Base-by-base conservation (phyloP, 2,888 invertebrate species). In the Flexamia atlantica region DNA sequence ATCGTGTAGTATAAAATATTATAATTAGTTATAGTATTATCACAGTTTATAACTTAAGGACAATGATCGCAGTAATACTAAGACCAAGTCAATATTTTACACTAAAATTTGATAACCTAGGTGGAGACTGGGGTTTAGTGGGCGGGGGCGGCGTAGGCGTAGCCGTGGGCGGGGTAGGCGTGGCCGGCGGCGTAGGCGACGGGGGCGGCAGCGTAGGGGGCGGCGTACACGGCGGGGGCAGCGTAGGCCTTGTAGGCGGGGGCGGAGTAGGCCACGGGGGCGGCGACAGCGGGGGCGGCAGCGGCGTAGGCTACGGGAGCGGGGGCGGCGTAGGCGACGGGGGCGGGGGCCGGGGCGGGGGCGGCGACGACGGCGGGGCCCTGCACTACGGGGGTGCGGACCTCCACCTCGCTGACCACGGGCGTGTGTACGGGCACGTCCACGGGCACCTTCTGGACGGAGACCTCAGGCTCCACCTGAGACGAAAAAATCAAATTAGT, bases 391-490 rank as follows among this genome's bases (percentile, higher is more conserved):
- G 87, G 87, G 64, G 87, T 85, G 53, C 87, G 87, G 14, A 88
- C 88, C 86, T 88, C 88, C 64, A 88, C 88, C 85, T 88, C 87
- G 85, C 87, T 88, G 81, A 88, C 88, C 83, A 87, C 86, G 81
- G 88, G 87, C 70, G 86, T 87, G 84, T 84, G 85, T 32, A 88
- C 88, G 76, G 88, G 88, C 10, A 88, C 88, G 72, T 88, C 88
- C 50, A 87, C 87, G 72, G 87, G 84, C 7, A 84, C 84, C 84
- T 87, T 88, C 85, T 88, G 87, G 82, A 89, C 88, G 72, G 87
- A 87, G 85, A 89, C 87, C 85, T 89, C 89, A 46, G 89, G 89
- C 84, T 89, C 87, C 84, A 72, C 74, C 74, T 76, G 74, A 46
- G 32, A n/a, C 83, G 89, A 89, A n/a, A n/a, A n/a, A n/a, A n/a